These are phyloP conservation scores for Andricus quercusramuli DNA, from an alignment of 2,888 invertebrate genomes.

Conservation along the genomic window DNA sequence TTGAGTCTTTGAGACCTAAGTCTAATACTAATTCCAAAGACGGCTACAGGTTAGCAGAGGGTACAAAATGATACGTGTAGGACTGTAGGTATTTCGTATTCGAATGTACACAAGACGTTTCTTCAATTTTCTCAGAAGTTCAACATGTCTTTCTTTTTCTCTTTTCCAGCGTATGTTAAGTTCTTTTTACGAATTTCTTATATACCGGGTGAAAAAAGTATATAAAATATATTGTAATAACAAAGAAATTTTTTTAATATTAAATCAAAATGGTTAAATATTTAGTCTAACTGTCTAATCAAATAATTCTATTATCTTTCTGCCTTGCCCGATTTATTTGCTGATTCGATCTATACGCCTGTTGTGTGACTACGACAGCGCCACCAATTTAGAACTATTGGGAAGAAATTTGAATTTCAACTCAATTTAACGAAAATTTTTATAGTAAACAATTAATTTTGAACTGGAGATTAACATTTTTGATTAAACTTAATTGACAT, in stretches of 20 bases:
- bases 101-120: neutral
- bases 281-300: too few species aligned
- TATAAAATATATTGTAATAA: neutral
- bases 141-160: neutral
- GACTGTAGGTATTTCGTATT: neutral
- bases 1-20: neutral
- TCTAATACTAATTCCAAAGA: neutral
- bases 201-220: neutral
- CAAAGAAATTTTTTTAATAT: neutral
- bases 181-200: neutral
- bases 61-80: neutral
- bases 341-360: neutral
- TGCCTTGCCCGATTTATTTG: neutral
- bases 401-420: too few species aligned
- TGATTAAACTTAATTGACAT: too few species aligned
- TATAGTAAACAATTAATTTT: too few species aligned
- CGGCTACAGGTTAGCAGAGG: neutral
- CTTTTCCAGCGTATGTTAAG: neutral
- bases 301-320: neutral
- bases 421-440: too few species aligned
- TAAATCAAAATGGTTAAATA: too few species aligned
- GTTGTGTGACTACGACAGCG: too few species aligned
- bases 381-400: too few species aligned
- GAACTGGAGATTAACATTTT: too few species aligned
- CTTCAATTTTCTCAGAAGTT: neutral